A percentile compares a stretch with the other conserved stretches of the same genome.
phyloP scores from a whole-genome alignment of 1,140 invertebrate species.

The Bombus picipes region DNA sequence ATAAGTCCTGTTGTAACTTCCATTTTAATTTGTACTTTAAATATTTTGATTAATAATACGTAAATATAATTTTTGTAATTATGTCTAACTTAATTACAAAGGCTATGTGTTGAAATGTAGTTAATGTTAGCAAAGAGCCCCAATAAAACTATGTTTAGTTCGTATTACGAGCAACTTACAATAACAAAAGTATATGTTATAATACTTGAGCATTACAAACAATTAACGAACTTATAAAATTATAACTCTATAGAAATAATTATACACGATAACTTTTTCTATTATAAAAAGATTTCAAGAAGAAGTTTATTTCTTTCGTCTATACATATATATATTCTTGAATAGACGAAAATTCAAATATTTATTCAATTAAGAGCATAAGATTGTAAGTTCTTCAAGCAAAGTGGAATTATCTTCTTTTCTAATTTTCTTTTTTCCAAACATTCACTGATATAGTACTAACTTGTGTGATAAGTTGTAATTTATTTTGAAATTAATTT shows the following conservation, averaged over 20 bases:
- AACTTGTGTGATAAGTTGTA: not conserved
- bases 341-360: not conserved
- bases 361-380: not conserved
- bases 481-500: not conserved
- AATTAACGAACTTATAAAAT: slow-evolving; percentile 34
- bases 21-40: slow-evolving; percentile 27
- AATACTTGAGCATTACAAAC: slow-evolving; percentile 23
- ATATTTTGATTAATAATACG: slow-evolving; percentile 24
- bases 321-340: not conserved
- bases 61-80: slow-evolving; percentile 18
- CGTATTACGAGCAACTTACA: not conserved
- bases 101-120: slow-evolving; percentile 10
- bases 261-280: not conserved
- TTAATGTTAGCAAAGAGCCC: slow-evolving; percentile 18
- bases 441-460: not conserved
- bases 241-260: slow-evolving; percentile 14
- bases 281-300: not conserved
- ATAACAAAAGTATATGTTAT: slow-evolving; percentile 7
- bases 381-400: not conserved
- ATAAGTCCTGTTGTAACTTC: not conserved
- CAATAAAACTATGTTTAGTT: slow-evolving; percentile 30
- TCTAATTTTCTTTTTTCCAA: not conserved
- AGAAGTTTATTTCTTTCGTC: not conserved
- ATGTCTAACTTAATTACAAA: slow-evolving; percentile 20
- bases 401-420: not conserved